phyloP scores from a whole-genome alignment of 2,113 vertebrate species.

The Pantherophis guttatus region DNA sequence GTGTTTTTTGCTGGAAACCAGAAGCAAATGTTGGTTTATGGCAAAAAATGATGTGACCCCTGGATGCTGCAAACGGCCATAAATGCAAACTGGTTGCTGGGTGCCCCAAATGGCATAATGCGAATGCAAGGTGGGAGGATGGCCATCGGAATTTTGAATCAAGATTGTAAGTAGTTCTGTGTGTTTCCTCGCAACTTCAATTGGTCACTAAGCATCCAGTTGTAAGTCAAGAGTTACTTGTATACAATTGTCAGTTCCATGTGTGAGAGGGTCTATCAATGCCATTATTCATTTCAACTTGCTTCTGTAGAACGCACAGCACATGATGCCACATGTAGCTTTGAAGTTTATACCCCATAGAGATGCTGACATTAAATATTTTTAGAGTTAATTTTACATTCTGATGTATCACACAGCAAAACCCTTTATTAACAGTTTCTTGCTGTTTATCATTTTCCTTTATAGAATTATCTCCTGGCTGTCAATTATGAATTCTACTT shows the following conservation, averaged over 20 bases:
- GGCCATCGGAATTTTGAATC: background rate
- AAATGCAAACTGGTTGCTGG: background rate
- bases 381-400: conserved; percentile 47
- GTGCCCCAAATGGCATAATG: background rate
- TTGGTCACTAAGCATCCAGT: background rate
- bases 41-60: background rate
- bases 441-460: conserved; percentile 38
- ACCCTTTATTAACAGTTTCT: conserved; percentile 31
- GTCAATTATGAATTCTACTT: conserved; percentile 35
- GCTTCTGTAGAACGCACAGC: conserved; percentile 16
- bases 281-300: background rate
- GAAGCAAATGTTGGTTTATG: background rate
- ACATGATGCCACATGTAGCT: conserved; percentile 19
- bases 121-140: background rate
- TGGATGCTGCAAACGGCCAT: background rate
- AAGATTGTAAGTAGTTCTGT: background rate
- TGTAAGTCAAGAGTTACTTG: background rate
- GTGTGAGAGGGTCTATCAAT: conserved; percentile 14
- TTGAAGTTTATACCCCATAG: conserved; percentile 26
- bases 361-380: conserved; percentile 44
- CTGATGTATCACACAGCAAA: conserved; percentile 34
- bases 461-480: conserved; percentile 15
- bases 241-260: background rate
- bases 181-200: background rate
- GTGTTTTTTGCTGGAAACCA: background rate